These are phyloP conservation scores for Chionomys nivalis DNA, from an alignment of 2,113 vertebrate species.

Conservation along the genomic window DNA sequence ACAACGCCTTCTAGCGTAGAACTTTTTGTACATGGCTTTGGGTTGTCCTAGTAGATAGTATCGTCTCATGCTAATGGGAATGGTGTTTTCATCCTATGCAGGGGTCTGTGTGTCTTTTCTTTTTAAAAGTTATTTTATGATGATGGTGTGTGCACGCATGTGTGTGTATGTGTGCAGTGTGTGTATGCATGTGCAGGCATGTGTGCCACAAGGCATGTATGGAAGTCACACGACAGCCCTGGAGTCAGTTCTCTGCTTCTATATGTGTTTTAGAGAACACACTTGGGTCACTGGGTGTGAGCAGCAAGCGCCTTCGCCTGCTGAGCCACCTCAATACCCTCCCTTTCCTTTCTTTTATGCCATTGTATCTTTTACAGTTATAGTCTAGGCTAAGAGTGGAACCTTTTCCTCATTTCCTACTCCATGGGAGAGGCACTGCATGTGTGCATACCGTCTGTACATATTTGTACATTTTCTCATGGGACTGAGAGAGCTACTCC, in stretches of 20 bases:
- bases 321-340: too few relatives aligned
- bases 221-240: neutral
- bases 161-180: neutral
- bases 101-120: neutral
- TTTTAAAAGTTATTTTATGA: neutral
- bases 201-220: neutral
- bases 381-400: rapidly evolving
- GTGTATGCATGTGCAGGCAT: neutral
- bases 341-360: neutral
- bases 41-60: neutral
- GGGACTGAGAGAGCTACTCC: neutral
- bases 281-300: neutral
- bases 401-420: too few relatives aligned
- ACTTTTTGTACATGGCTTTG: neutral
- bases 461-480: neutral
- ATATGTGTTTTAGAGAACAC: neutral
- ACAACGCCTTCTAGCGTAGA: neutral
- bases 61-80: neutral
- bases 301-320: neutral
- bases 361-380: too few relatives aligned
- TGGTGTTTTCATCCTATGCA: neutral
- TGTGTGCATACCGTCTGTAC: neutral
- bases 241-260: neutral
- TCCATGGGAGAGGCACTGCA: neutral
- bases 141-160: neutral